Conservation (phyloP, 2,113 vertebrate species). For the Corvus hawaiiensis region DNA sequence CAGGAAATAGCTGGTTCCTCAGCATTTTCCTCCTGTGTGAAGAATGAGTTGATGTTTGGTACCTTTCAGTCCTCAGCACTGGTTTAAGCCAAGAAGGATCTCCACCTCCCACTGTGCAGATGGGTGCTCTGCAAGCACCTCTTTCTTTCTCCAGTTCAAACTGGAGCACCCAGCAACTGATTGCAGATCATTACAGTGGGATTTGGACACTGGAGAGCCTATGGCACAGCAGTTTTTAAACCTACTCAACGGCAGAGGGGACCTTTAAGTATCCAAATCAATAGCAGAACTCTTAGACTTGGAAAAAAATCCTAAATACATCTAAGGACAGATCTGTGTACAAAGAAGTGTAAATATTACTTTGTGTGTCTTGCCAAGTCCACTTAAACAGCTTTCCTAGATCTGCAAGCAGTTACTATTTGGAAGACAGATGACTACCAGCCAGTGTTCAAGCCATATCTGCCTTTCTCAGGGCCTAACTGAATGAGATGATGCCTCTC, state of each 20-base stretch:
- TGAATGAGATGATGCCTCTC: constrained; percentile 16
- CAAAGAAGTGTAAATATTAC: not conserved
- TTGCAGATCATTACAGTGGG: not conserved
- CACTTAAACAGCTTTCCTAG: not conserved
- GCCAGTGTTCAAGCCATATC: not conserved
- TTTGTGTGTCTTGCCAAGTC: not conserved
- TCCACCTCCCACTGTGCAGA: not conserved
- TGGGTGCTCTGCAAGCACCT: not conserved
- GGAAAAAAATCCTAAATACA: not conserved
- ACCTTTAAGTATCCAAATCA: not conserved
- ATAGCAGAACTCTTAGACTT: not conserved
- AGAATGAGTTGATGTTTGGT: not conserved
- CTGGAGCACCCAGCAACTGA: not conserved
- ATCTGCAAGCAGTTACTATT: constrained; percentile 17
- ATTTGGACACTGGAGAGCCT: not conserved
- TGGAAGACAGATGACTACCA: constrained; percentile 31
- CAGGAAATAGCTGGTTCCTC: not conserved
- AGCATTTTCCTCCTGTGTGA: not conserved
- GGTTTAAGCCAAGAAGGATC: not conserved
- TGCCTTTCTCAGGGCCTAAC: constrained; percentile 12
- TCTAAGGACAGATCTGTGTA: not conserved
- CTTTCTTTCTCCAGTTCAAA: not conserved
- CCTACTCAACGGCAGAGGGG: not conserved
- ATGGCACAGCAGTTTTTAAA: not conserved
- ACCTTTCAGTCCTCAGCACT: not conserved